Percentiles rank a stretch among this genome's conserved stretches.
These are phyloP conservation scores for Erebia aethiops DNA, from an alignment of 2,888 invertebrate genomes.

Conservation along the genomic window DNA sequence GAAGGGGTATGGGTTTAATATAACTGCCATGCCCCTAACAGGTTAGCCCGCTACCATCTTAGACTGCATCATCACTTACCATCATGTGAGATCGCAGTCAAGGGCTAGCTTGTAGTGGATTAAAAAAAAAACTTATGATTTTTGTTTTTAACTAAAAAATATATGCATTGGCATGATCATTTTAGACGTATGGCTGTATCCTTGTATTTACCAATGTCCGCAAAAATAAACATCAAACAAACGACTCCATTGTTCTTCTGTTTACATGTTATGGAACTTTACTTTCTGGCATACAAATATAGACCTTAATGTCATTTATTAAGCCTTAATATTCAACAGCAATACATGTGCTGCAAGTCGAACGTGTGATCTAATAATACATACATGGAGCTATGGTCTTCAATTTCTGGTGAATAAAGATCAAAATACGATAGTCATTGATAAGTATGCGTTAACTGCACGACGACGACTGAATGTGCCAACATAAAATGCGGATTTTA, in stretches of 20 bases:
- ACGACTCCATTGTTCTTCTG: constrained; percentile 12
- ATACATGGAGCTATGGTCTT: neutral
- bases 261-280: neutral
- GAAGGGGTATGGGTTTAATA: no score
- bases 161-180: no score
- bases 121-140: no score
- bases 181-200: no score
- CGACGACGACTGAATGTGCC: neutral
- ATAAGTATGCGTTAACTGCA: neutral
- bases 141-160: no score
- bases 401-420: neutral
- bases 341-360: neutral
- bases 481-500: constrained; percentile 11
- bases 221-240: neutral
- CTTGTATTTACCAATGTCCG: neutral
- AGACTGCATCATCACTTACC: no score
- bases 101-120: no score
- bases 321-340: neutral
- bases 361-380: neutral
- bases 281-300: neutral
- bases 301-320: neutral
- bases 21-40: no score
- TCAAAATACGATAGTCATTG: neutral
- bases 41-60: no score
- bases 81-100: no score